phyloP scores from a whole-genome alignment of 2,888 invertebrate species.

The Drosophila putrida region DNA sequence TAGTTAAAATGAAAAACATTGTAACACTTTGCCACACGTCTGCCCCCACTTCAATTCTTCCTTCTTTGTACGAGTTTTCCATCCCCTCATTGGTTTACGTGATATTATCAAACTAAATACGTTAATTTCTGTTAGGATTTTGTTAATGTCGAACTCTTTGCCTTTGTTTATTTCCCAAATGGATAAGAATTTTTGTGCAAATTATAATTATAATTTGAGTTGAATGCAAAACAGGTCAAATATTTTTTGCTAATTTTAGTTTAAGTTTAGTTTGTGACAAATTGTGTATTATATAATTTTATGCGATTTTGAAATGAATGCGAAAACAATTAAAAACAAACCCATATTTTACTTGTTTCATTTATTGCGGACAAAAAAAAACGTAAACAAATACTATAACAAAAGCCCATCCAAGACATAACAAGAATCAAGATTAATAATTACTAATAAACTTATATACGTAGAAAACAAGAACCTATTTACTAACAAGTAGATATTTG shows the following conservation, averaged over 20 bases:
- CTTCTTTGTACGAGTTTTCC: slow-evolving; percentile 12
- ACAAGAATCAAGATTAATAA: slow-evolving; percentile 54
- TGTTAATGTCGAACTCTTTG: slow-evolving; percentile 37
- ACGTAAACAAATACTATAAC: slow-evolving; percentile 55
- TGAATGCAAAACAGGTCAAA: slow-evolving; percentile 35
- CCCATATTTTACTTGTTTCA: slow-evolving; percentile 46
- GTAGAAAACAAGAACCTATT: slow-evolving; percentile 64
- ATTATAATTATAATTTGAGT: slow-evolving; percentile 65
- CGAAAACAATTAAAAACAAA: slow-evolving; percentile 67
- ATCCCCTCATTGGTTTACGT: slow-evolving; percentile 59
- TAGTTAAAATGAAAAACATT: slow-evolving; percentile 52
- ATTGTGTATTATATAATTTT: slow-evolving; percentile 82
- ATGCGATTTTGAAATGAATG: slow-evolving; percentile 77
- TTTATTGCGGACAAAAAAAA: slow-evolving; percentile 37
- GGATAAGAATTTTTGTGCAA: slow-evolving; percentile 17
- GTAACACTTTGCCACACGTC: slow-evolving; percentile 48
- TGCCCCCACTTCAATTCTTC: slow-evolving; percentile 16
- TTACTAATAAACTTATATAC: slow-evolving; percentile 63
- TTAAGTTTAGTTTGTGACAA: slow-evolving; percentile 78
- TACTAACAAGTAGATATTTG: slow-evolving; percentile 51
- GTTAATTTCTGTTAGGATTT: slow-evolving; percentile 46
- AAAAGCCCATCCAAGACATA: slow-evolving; percentile 77
- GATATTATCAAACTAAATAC: slow-evolving; percentile 55
- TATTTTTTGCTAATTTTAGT: slow-evolving; percentile 70
- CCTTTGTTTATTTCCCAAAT: slow-evolving; percentile 57